phyloP scores from a whole-genome alignment of 2,797 vertebrate species.

The Phylloscopus collybita region DNA sequence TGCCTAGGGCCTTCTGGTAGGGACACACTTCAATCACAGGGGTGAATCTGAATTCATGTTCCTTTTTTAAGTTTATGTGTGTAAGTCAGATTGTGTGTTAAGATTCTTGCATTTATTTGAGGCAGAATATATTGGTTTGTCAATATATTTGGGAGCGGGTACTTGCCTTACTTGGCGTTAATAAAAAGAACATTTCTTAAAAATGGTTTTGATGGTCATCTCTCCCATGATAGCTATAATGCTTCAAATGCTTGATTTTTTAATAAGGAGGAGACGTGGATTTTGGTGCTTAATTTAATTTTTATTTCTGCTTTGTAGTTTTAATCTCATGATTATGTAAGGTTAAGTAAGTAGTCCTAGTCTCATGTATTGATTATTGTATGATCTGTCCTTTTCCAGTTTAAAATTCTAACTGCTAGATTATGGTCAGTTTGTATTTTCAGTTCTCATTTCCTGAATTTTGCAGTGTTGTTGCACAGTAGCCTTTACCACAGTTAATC shows the following conservation, averaged over 20 bases:
- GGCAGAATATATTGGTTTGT: background rate
- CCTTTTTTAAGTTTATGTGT: background rate
- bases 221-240: background rate
- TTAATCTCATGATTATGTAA: background rate
- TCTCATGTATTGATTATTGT: background rate
- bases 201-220: background rate
- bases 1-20: background rate
- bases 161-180: background rate
- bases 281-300: background rate
- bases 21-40: background rate
- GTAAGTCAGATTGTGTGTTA: background rate
- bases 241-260: background rate
- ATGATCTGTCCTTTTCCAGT: background rate
- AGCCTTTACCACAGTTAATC: background rate
- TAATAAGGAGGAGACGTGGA: background rate
- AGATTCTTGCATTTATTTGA: background rate
- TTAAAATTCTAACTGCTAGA: background rate
- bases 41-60: background rate
- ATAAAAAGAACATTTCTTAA: background rate
- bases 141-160: background rate
- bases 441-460: background rate
- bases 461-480: background rate
- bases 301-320: background rate
- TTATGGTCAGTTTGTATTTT: background rate
- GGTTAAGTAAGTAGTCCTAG: background rate